phyloP scores from a whole-genome alignment of 2,797 vertebrate species.

The Chiropotes sagulatus region DNA sequence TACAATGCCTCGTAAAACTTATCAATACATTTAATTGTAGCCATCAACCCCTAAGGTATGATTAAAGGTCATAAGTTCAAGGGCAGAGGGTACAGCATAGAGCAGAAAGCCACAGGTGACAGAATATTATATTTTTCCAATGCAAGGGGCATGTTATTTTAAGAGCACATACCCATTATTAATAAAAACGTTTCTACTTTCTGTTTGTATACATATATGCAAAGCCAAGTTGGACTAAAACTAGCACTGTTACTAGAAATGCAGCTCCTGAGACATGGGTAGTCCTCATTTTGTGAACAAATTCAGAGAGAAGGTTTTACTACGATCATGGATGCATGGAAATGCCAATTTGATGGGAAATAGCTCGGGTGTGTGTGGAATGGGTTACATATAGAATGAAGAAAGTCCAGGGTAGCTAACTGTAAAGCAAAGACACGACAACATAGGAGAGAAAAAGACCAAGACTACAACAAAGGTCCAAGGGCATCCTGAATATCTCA shows the following conservation, averaged over 20 bases:
- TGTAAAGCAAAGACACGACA: not conserved
- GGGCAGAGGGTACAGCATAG: rapidly evolving
- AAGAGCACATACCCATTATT: not conserved
- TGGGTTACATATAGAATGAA: not conserved
- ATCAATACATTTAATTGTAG: not conserved
- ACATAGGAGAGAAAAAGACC: not conserved
- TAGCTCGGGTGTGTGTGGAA: not conserved
- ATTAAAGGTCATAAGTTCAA: not conserved
- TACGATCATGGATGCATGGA: not conserved
- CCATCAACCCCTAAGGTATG: not conserved
- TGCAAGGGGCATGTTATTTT: not conserved
- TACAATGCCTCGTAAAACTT: not conserved
- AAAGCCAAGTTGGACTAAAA: not conserved
- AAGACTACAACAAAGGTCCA: not conserved
- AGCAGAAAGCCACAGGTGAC: not conserved
- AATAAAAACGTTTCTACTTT: not conserved
- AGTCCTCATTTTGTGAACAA: not conserved
- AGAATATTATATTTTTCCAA: slow-evolving; percentile 1
- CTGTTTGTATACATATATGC: not conserved
- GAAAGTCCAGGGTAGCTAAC: not conserved
- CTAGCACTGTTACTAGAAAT: not conserved
- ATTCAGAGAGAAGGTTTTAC: not conserved
- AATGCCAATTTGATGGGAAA: not conserved
- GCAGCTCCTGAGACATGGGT: not conserved
- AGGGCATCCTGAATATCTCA: not conserved